Evolutionary conservation across 1,140 invertebrate genomes (phyloP).

Genomic region (Drosophila lini): DNA sequence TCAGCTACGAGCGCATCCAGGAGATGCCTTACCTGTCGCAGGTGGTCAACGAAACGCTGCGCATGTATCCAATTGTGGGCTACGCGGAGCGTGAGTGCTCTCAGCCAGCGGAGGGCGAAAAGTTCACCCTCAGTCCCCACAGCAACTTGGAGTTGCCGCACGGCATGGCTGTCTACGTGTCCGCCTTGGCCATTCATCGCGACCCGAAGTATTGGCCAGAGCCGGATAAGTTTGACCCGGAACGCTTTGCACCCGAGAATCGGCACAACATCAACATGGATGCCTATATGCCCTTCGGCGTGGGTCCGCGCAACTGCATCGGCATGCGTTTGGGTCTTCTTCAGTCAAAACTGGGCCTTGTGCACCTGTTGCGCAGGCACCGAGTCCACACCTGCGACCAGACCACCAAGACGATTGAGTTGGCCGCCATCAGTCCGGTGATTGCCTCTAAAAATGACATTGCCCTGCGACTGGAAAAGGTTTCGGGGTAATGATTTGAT

Average conservation of each 20-base stretch:
- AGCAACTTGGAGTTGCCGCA: constrained; percentile 55
- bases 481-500: constrained; percentile 1
- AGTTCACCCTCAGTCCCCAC: constrained; percentile 59
- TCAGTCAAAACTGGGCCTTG: constrained; percentile 67
- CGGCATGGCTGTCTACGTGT: constrained; percentile 62
- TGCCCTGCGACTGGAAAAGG: constrained; percentile 37
- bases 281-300: constrained; percentile 88
- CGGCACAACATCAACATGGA: constrained; percentile 86
- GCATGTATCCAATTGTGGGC: constrained; percentile 68
- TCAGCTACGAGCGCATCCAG: constrained; percentile 88
- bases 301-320: constrained; percentile 91
- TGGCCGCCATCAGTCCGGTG: constrained; percentile 10
- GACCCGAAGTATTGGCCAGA: constrained; percentile 87
- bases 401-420: constrained; percentile 37
- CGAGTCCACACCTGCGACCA: constrained; percentile 50
- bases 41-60: constrained; percentile 85
- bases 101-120: constrained; percentile 51
- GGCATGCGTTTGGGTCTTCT: constrained; percentile 85
- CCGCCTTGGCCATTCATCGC: constrained; percentile 62
- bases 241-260: constrained; percentile 86
- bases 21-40: constrained; percentile 88
- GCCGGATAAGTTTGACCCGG: constrained; percentile 88
- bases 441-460: constrained; percentile 50
- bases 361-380: constrained; percentile 68
- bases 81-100: constrained; percentile 67